phyloP scores from a whole-genome alignment of 2,113 vertebrate genomes.

The Chascanopsetta lugubris region DNA sequence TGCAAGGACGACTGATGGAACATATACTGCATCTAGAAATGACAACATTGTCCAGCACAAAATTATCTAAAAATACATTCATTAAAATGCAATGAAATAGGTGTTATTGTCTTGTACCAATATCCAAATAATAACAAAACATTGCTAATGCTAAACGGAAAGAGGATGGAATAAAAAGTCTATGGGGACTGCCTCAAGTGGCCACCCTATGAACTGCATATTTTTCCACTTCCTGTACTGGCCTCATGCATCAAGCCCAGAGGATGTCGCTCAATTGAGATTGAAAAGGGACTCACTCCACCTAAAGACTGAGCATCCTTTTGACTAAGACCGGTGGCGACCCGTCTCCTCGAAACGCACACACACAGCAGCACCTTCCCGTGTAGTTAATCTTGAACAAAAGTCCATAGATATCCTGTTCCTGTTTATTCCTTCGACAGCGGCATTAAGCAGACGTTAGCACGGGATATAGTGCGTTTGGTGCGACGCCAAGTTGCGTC shows the following conservation, averaged over 20 bases:
- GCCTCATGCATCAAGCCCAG: no score
- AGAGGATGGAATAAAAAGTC: no score
- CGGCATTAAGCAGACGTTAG: slow-evolving; percentile 5
- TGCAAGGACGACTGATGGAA: background rate
- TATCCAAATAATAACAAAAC: no score
- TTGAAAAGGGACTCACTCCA: background rate
- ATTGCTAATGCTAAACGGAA: no score
- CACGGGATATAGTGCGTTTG: slow-evolving; percentile 13
- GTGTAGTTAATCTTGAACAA: background rate
- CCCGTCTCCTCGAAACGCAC: background rate
- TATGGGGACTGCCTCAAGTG: no score
- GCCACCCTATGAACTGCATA: no score
- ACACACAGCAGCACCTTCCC: background rate
- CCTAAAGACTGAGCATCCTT: background rate
- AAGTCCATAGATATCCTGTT: background rate
- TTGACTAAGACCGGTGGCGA: background rate
- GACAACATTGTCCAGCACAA: background rate
- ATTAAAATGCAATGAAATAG: no score
- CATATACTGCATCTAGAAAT: background rate
- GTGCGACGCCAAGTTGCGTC: slow-evolving; percentile 23
- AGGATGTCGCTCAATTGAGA: background rate
- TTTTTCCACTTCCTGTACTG: no score
- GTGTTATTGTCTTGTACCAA: no score
- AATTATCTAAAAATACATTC: no score
- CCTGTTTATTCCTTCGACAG: background rate